These are phyloP conservation scores for Ophioninae sp. DNA, from an alignment of 2,888 invertebrate species.

Conservation along the genomic window DNA sequence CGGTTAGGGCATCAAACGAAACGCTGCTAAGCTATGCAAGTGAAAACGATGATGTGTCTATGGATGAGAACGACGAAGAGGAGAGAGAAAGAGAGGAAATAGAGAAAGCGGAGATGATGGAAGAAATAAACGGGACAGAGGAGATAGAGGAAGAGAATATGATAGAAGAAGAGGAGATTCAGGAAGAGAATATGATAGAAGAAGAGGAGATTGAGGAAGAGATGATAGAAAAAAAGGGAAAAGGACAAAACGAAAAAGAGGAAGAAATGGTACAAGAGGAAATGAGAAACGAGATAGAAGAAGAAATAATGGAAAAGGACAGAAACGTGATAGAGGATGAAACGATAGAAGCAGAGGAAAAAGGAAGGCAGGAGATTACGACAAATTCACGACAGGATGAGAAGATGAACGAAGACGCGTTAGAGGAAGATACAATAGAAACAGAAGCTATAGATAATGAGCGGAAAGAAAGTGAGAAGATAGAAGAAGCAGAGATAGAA, in stretches of 20 bases:
- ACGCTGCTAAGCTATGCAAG: background rate
- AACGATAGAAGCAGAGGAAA: no score
- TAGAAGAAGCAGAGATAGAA: background rate
- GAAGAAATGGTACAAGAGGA: background rate
- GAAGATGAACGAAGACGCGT: background rate
- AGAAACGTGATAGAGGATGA: background rate
- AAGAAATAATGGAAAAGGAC: background rate
- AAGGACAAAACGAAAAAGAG: no score
- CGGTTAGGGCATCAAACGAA: background rate
- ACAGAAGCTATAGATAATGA: background rate
- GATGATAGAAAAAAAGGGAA: background rate
- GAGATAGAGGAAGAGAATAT: background rate
- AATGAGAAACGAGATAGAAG: background rate
- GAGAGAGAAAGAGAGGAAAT: background rate
- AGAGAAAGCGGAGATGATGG: no score
- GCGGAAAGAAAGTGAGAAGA: no score
- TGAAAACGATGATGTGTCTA: background rate
- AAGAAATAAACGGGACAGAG: background rate
- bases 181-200: background rate
- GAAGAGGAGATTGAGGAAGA: background rate
- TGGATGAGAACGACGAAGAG: background rate
- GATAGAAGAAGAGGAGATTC: background rate
- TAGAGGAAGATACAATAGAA: background rate
- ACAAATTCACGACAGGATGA: no score
- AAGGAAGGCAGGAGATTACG: background rate